Evolutionary conservation across 1,140 invertebrate genomes (phyloP).

Genomic region (Cherax destructor): DNA sequence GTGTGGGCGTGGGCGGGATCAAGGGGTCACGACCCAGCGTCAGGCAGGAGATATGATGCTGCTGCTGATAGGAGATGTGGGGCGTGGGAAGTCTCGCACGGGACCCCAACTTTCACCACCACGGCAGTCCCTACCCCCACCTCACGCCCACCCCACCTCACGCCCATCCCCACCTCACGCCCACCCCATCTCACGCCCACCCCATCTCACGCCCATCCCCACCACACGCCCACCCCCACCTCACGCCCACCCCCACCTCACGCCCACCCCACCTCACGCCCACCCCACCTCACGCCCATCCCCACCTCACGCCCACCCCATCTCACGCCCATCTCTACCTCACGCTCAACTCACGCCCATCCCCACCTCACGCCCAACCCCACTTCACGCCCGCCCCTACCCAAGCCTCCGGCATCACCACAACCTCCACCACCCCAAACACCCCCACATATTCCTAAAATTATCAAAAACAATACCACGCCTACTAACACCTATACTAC

Average conservation of each 20-base stretch:
- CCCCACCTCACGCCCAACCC: no score
- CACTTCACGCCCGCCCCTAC: background rate
- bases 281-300: background rate
- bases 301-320: background rate
- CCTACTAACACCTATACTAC: no score
- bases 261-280: background rate
- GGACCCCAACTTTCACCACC: conserved; percentile 8
- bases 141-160: conserved; percentile 12
- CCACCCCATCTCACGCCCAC: background rate
- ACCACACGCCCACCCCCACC: no score
- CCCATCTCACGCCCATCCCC: background rate
- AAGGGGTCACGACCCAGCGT: conserved; percentile 2
- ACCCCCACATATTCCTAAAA: no score
- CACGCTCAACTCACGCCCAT: no score
- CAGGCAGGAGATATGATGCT: conserved; percentile 19
- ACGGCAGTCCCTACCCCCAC: background rate
- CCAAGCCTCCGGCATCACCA: background rate
- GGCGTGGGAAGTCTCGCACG: conserved; percentile 10
- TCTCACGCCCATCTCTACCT: background rate
- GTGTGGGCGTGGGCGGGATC: conserved; percentile 13
- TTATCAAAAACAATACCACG: no score
- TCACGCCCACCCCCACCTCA: background rate
- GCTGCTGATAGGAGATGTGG: conserved; percentile 26
- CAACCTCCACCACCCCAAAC: background rate
- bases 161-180: background rate